Evolutionary conservation across 2,888 invertebrate species (phyloP), one percentile per base, ranked within the genome.

Genomic region (Coleophora deauratella): DNA sequence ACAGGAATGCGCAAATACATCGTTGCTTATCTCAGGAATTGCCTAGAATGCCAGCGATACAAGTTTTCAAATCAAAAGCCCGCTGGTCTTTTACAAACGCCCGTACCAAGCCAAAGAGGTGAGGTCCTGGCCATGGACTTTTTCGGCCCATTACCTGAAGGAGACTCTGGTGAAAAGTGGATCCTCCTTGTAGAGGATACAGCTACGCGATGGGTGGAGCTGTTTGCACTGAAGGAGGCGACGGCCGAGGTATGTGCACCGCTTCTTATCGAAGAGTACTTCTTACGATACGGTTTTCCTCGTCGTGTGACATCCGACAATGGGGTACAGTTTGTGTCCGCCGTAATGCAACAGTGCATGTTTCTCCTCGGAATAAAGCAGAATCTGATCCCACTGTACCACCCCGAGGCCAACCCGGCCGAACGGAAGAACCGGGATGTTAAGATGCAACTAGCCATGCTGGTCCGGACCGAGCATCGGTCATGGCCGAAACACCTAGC

Each of bases 181-280:
- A 53, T 61, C 1, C 38, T 62, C 1, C 47, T 55, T 2, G 39
- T 57, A 0, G 54, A 61, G 37, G 58, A 55, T 10, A 41, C 42
- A 1, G 41, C 55, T 1, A 47, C 38, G 3, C 38, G 45, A 7
- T 65, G 62, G 61, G 49, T 59, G 6, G 61, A 60, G 14, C 15
- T 62, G 1, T 59, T 57, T 27, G 40, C 60, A 0, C 36, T 60
- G 0, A 32, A 9, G 1, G 44, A 46, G 6, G 55, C 61, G 2
- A 51, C 51, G 7, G 51, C 55, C 1, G 45, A 50, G 30, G 11
- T n/a, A 2, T 50, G 47, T 35, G 48, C 48, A n/a, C n/a, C n/a
- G n/a, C n/a, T n/a, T n/a, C n/a, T n/a, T n/a, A n/a, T n/a, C n/a
- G n/a, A n/a, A n/a, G 8, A 30, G 27, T 6, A 33, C 44, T 0